Evolutionary conservation across 2,797 vertebrate species (phyloP), one percentile per base, ranked within the genome.

Genomic region (Lacerta bilineata): DNA sequence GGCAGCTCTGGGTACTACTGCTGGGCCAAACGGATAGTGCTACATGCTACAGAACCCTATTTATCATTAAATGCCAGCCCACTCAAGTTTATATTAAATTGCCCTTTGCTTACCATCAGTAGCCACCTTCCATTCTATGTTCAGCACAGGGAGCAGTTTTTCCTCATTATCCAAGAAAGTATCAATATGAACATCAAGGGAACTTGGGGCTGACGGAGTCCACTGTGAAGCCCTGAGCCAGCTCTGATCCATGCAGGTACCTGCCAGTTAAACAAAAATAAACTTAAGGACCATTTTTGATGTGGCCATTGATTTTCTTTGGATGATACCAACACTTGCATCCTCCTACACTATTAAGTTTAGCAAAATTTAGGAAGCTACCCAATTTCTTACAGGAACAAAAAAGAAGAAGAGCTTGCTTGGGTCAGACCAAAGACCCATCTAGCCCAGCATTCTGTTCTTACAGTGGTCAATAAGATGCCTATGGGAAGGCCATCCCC

Each of bases 131-230:
- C 97, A 97, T 11, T 95, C 85, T 15, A 97, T 93, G 5, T 92
- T 90, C 41, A 96, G 85, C 69, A 97, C 95, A 0, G 97, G 97
- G 15, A 97, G 43, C 0, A 94, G 86, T 1, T 92, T 90, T 69
- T 96, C 96, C 6, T 91, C 86, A 11, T 39, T 69, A 17, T 88
- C 95, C 17, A 0, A 79, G 36, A 89, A 94, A 17, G 96, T 46
- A 0, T 17, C 90, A n/a, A 95, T 83, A 9, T 89, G 92, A 29
- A 96, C 91, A 0, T 80, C 83, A 85, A 97, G 69, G 0, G 91
- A 85, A 55, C 95, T 97, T 0, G 97, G 97, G 76, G 96, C 94
- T 3, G 96, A 96, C 0, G 97, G 97, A 46, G 97, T 97, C 95
- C 96, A 96, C 0, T 0, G n/a, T 9, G 25, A 20, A 84, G 39